These are phyloP conservation scores for Onchidella celtica DNA, from an alignment of 2,888 invertebrate genomes.

Conservation along the genomic window DNA sequence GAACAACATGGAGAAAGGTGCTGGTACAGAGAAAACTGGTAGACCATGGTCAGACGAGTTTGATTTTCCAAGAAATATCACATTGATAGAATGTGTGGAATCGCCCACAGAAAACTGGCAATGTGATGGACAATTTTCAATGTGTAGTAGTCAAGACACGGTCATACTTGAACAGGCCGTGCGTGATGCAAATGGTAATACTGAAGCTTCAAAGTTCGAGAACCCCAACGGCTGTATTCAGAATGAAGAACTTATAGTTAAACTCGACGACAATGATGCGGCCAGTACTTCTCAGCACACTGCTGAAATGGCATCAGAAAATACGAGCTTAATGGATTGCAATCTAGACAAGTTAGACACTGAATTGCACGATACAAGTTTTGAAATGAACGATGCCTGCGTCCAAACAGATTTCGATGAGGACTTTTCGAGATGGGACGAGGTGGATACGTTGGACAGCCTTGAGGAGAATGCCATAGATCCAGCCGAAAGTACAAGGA, in stretches of 20 bases:
- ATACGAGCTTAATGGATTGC: conserved; percentile 19
- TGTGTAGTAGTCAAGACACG: neutral
- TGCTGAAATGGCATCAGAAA: neutral
- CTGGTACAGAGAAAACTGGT: neutral
- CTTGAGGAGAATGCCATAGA: conserved; percentile 53
- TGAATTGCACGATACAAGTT: conserved; percentile 57
- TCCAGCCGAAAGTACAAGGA: conserved; percentile 26
- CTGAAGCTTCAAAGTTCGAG: neutral
- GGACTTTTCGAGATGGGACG: conserved; percentile 58
- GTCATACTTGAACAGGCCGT: neutral
- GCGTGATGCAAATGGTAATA: neutral
- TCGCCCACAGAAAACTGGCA: conserved; percentile 39
- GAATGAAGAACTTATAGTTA: conserved; percentile 15
- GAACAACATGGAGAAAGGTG: conserved; percentile 30
- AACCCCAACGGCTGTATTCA: neutral
- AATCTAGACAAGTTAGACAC: conserved; percentile 2
- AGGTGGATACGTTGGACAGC: conserved; percentile 45
- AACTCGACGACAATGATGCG: neutral
- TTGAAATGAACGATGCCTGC: conserved; percentile 53
- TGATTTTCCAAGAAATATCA: conserved; percentile 28
- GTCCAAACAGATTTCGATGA: conserved; percentile 50
- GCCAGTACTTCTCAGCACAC: neutral
- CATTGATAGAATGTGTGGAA: conserved; percentile 19
- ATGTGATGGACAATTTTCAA: conserved; percentile 14
- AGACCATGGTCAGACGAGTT: conserved; percentile 1